Percentiles rank a stretch among this genome's conserved stretches.
phyloP scores from a whole-genome alignment of 2,113 vertebrate genomes.

The Sclerurus mexicanus region DNA sequence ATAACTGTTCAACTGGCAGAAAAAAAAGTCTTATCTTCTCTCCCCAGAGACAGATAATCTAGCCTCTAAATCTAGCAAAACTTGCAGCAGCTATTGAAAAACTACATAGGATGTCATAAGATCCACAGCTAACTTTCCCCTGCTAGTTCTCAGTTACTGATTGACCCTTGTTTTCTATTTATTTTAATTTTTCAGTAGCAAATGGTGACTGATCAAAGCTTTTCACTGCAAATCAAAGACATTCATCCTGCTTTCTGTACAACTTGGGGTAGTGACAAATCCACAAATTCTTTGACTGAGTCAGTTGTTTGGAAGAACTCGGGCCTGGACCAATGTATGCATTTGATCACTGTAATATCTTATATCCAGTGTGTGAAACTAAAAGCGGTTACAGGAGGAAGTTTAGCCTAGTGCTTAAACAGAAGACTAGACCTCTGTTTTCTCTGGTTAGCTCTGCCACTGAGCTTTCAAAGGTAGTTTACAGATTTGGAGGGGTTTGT shows the following conservation, averaged over 20 bases:
- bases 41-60: not conserved
- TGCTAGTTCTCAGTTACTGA: not conserved
- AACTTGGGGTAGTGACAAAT: not conserved
- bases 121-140: not conserved
- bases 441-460: not conserved
- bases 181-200: not conserved
- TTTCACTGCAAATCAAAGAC: constrained; percentile 38
- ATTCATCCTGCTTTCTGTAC: constrained; percentile 24
- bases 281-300: not conserved
- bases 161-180: not conserved
- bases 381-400: not conserved
- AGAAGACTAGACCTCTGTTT: not conserved
- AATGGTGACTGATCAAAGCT: constrained; percentile 24
- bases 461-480: not conserved
- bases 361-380: not conserved
- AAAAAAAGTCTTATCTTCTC: not conserved
- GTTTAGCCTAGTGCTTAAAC: not conserved
- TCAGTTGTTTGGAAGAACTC: not conserved
- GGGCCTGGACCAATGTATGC: not conserved
- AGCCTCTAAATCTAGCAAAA: not conserved
- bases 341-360: not conserved
- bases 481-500: not conserved
- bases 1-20: not conserved
- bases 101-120: not conserved
- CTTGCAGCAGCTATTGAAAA: not conserved